Conservation (phyloP, 2,797 vertebrate species). For the Psittacula derbiana region DNA sequence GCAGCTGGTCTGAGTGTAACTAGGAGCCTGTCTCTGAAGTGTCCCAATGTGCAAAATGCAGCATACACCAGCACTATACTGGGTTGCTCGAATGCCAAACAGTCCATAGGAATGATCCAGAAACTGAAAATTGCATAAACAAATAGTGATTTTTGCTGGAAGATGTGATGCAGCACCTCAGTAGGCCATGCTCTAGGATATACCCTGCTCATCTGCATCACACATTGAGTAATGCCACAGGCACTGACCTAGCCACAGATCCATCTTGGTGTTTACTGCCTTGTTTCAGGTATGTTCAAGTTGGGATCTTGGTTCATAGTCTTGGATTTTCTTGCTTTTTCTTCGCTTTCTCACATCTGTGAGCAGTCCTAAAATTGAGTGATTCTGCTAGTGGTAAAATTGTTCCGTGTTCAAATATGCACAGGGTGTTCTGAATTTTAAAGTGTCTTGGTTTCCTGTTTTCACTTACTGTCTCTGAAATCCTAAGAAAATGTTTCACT, state of each 20-base stretch:
- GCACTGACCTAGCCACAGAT: not conserved
- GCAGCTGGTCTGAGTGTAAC: not conserved
- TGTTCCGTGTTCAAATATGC: not conserved
- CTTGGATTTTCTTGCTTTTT: not conserved
- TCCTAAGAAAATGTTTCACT: not conserved
- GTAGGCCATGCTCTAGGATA: not conserved
- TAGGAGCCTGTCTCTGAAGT: not conserved
- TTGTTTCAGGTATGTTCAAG: not conserved
- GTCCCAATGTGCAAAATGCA: not conserved
- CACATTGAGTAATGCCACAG: rapidly evolving
- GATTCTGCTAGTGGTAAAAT: not conserved
- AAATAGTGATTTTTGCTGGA: rapidly evolving
- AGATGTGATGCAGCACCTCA: not conserved
- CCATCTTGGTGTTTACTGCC: not conserved
- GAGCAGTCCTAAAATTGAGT: not conserved
- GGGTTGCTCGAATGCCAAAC: not conserved
- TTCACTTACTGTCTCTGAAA: not conserved
- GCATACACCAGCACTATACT: not conserved
- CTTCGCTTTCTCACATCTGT: not conserved
- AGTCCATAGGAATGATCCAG: not conserved
- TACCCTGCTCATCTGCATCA: not conserved
- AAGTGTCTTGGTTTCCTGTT: not conserved
- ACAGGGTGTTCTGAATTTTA: not conserved
- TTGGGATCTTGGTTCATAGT: not conserved
- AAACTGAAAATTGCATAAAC: not conserved